Percentiles rank a stretch among this genome's conserved stretches.
These are phyloP conservation scores for Drosophila eohydei DNA, from an alignment of 2,888 invertebrate genomes.

Conservation along the genomic window DNA sequence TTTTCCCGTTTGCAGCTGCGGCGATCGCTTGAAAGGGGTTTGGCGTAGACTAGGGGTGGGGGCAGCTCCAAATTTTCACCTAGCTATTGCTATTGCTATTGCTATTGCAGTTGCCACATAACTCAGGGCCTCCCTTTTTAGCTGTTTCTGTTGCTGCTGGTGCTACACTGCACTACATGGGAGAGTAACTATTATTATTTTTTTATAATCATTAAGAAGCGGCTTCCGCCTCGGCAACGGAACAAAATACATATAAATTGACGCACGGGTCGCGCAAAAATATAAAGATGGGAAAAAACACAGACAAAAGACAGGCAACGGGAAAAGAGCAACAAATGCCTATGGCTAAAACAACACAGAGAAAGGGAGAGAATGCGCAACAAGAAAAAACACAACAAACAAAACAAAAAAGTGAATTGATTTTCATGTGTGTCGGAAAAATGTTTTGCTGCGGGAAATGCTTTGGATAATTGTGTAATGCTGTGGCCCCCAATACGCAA, in stretches of 20 bases:
- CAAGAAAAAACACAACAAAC: constrained; percentile 1
- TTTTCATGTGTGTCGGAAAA: constrained; percentile 65
- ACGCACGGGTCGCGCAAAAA: constrained; percentile 61
- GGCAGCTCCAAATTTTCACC: constrained; percentile 35
- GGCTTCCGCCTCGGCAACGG: constrained; percentile 56
- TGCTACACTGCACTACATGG: constrained; percentile 41
- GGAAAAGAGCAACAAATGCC: constrained; percentile 16
- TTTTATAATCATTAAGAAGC: constrained; percentile 64
- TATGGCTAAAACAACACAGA: constrained; percentile 20
- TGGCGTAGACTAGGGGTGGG: no score
- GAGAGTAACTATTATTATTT: constrained; percentile 34
- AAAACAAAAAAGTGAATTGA: constrained; percentile 55
- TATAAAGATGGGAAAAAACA: constrained; percentile 61
- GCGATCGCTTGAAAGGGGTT: neutral
- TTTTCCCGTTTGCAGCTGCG: constrained; percentile 48
- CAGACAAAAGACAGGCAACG: constrained; percentile 45
- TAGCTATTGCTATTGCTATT: constrained; percentile 30
- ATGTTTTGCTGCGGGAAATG: constrained; percentile 51
- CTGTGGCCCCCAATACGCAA: constrained; percentile 14
- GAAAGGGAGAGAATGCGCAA: constrained; percentile 16
- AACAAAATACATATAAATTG: constrained; percentile 61
- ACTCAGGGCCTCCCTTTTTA: constrained; percentile 55
- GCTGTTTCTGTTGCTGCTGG: constrained; percentile 18
- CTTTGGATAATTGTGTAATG: constrained; percentile 70
- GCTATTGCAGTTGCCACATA: constrained; percentile 39